Percentiles rank a stretch among this genome's conserved stretches.
Evolutionary conservation across 2,888 invertebrate genomes (phyloP).

Genomic region (Cylindroiulus punctatus): DNA sequence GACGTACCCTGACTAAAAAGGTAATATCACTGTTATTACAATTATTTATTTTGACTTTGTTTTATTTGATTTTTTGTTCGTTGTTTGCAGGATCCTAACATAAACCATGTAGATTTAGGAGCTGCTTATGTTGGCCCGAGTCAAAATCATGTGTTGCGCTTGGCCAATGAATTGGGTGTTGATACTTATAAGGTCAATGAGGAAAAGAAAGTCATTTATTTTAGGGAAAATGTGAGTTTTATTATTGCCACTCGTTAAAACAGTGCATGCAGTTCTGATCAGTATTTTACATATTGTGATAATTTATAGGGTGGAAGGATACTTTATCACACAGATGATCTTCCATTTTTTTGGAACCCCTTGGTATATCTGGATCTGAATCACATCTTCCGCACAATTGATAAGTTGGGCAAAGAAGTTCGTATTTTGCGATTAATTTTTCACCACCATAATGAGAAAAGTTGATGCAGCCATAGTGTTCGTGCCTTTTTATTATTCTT

Average conservation of each 20-base stretch:
- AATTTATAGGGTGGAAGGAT: constrained; percentile 17
- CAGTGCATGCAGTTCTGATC: not conserved
- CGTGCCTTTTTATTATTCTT: too few relatives aligned
- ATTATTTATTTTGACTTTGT: not conserved
- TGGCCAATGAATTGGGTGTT: constrained; percentile 65
- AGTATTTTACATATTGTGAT: not conserved
- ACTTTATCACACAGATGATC: not conserved
- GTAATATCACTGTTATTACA: not conserved
- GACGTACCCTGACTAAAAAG: not conserved
- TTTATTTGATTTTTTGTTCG: not conserved
- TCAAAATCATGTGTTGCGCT: constrained; percentile 65
- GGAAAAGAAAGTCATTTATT: constrained; percentile 53
- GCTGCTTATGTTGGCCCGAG: constrained; percentile 67
- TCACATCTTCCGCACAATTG: constrained; percentile 55
- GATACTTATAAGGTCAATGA: constrained; percentile 62
- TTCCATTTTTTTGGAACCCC: constrained; percentile 57
- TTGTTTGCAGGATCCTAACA: constrained; percentile 45
- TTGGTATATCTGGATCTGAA: constrained; percentile 57
- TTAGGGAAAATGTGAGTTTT: constrained; percentile 44
- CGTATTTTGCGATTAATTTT: constrained; percentile 12
- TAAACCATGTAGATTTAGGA: constrained; percentile 65
- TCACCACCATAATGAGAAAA: not conserved
- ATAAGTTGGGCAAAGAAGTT: constrained; percentile 57
- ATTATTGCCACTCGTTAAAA: not conserved
- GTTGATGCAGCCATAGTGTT: too few relatives aligned